Evolutionary conservation across 2,888 invertebrate genomes (phyloP).

Genomic region (Agrotis exclamationis): DNA sequence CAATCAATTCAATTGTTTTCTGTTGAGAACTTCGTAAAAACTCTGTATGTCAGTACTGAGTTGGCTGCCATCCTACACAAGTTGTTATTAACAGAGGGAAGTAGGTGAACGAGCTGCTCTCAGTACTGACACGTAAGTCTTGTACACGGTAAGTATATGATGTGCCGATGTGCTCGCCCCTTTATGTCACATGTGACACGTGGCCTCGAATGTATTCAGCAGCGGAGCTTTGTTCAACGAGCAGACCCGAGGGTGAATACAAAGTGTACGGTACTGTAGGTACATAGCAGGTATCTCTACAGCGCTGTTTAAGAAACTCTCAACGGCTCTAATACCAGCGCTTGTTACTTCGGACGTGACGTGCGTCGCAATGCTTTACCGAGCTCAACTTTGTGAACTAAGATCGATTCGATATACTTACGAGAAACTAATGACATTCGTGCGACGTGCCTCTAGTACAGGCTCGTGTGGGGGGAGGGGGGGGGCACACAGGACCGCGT

Average conservation of each 20-base stretch:
- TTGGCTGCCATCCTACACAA: conserved; percentile 2
- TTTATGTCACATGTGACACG: conserved; percentile 26
- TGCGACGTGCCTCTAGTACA: conserved; percentile 9
- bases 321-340: conserved; percentile 36
- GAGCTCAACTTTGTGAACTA: conserved; percentile 26
- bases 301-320: conserved; percentile 32
- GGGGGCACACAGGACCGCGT: conserved; percentile 12
- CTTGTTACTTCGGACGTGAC: conserved; percentile 54
- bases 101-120: conserved; percentile 20
- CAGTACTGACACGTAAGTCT: background rate
- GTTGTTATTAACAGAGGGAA: conserved; percentile 13
- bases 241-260: conserved; percentile 49
- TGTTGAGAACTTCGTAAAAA: conserved; percentile 23
- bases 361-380: conserved; percentile 31
- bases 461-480: background rate
- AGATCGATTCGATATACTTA: conserved; percentile 55
- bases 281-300: conserved; percentile 41
- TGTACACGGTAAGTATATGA: background rate
- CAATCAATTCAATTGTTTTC: conserved; percentile 35
- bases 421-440: conserved; percentile 49
- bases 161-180: background rate
- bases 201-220: conserved; percentile 40
- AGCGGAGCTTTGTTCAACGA: conserved; percentile 37
- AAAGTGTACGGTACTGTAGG: conserved; percentile 4
- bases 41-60: conserved; percentile 25